Conservation (phyloP, 2,113 vertebrate genomes). For the Sceloporus tristichus region DNA sequence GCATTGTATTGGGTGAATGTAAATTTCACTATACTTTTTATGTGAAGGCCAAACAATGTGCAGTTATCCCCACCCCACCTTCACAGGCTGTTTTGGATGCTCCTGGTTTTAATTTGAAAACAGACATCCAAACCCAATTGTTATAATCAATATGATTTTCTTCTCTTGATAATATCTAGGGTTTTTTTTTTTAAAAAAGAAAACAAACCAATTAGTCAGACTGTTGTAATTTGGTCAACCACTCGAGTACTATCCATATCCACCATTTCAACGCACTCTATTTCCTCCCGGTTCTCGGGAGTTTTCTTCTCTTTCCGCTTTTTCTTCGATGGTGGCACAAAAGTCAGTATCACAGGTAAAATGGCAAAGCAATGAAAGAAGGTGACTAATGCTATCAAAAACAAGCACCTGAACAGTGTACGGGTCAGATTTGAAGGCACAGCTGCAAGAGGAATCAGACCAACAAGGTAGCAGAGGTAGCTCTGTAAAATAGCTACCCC, state of each 20-base stretch:
- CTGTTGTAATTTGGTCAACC: constrained; percentile 98
- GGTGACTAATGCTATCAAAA: constrained; percentile 95
- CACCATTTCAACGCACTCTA: constrained; percentile 98
- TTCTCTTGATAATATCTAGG: constrained; percentile 77
- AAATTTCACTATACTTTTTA: constrained; percentile 63
- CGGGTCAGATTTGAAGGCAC: constrained; percentile 97
- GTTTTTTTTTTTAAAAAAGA: constrained; percentile 70
- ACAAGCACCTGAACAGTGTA: constrained; percentile 98
- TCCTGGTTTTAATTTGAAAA: constrained; percentile 68
- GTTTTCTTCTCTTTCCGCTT: constrained; percentile 87
- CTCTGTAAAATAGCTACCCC: constrained; percentile 97
- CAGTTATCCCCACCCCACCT: constrained; percentile 47
- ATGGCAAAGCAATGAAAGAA: constrained; percentile 99
- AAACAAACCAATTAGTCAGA: constrained; percentile 84
- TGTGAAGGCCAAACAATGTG: constrained; percentile 66
- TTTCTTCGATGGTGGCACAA: constrained; percentile 96
- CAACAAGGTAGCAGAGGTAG: constrained; percentile 94
- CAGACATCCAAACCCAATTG: constrained; percentile 44
- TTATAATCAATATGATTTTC: constrained; percentile 69
- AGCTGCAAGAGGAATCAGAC: constrained; percentile 93
- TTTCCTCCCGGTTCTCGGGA: constrained; percentile 88
- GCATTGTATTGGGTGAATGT: constrained; percentile 47
- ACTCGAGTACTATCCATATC: constrained; percentile 96
- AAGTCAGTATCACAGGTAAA: constrained; percentile 98
- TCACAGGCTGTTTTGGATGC: constrained; percentile 62